Base-by-base conservation (phyloP, 2,888 invertebrate species). In the Orchesella flavescens region DNA sequence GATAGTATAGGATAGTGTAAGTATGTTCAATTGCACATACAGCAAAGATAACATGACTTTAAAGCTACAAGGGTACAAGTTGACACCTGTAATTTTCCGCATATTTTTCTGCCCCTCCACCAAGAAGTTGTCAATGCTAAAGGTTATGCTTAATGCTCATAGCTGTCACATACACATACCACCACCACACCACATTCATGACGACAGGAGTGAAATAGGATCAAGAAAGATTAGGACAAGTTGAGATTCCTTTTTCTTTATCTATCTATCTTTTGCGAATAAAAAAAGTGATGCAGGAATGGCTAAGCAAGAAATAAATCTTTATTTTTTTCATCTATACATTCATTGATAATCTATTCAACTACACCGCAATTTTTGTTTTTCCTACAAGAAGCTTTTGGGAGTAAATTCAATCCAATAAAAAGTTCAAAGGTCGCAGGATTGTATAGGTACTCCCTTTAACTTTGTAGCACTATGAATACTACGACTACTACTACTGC, bases 21-120 rank as follows among this genome's bases (percentile, higher is more conserved):
- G 7, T 7, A 34, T 34, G 34, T 34, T 34, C 34, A 34, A 34
- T 34, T 34, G 34, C 34, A 34, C 34, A 7, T 34, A n/a, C n/a
- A n/a, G n/a, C 46, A 57, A n/a, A 43, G 24, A 53, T 61, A 74
- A 59, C 59, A 74, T 63, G 63, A 74, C 49, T 74, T 43, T 19
- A 12, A 55, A 72, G 79, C 65, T 23, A 24, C 71, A 75, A 72
- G 71, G 68, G 75, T 72, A 76, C 61, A 77, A 72, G 74, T 77
- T 83, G 83, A 83, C 83, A 83, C 83, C 83, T 83, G 83, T 77
- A 83, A 77, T 83, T 83, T 83, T 83, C 76, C 83, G 83, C 76
- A 66, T 76, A 80, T 66, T 80, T 80, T 68, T 80, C 73, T 68
- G 80, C 73, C 80, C 79, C 59, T 72, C 80, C 66, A 73, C 73